phyloP scores from a whole-genome alignment of 2,113 vertebrate species.

The Aleadryas rufinucha region DNA sequence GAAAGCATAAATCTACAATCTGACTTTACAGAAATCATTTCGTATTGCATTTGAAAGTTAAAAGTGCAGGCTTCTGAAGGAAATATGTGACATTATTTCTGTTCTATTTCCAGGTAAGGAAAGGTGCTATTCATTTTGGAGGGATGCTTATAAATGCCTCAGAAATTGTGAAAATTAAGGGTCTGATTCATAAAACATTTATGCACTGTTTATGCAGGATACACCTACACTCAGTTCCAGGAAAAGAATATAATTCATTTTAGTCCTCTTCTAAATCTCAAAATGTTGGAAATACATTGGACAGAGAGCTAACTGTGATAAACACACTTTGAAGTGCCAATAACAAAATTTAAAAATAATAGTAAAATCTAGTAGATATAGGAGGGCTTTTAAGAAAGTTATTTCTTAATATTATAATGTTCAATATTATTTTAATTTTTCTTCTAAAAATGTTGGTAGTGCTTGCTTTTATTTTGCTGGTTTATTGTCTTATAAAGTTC shows the following conservation, averaged over 20 bases:
- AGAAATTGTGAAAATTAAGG: conserved; percentile 28
- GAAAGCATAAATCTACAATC: background rate
- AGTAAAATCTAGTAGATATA: background rate
- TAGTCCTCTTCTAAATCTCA: background rate
- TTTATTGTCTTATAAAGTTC: background rate
- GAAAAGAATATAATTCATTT: conserved; percentile 13
- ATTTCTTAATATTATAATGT: background rate
- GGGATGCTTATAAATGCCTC: background rate
- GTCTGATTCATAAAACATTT: conserved; percentile 39
- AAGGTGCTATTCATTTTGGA: background rate
- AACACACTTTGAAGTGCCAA: conserved; percentile 19
- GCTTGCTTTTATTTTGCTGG: background rate
- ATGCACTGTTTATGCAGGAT: conserved; percentile 6
- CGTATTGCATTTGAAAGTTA: background rate
- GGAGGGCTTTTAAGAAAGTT: background rate
- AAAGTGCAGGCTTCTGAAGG: background rate
- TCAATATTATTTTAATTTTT: background rate
- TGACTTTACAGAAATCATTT: background rate
- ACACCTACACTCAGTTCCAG: background rate
- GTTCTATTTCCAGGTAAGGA: background rate
- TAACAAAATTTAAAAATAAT: background rate
- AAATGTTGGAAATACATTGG: background rate
- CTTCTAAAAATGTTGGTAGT: background rate
- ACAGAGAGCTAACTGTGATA: background rate
- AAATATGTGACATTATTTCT: background rate